Percentiles rank a stretch among this genome's conserved stretches.
phyloP scores from a whole-genome alignment of 1,140 invertebrate genomes.

The Drosophila eugracilis region DNA sequence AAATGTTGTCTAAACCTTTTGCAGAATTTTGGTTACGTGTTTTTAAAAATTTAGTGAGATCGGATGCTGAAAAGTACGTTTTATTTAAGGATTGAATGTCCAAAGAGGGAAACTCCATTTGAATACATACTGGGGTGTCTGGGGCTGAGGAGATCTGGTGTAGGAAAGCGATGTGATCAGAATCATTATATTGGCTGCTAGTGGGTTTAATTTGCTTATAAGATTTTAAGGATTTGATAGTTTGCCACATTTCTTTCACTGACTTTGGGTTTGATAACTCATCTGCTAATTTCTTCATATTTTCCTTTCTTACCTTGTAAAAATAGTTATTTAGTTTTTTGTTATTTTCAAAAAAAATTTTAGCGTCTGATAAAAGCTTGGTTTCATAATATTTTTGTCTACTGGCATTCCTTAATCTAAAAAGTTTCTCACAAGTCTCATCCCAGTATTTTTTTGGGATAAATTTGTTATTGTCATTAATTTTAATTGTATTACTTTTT shows the following conservation, averaged over 20 bases:
- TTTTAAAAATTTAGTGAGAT: not conserved
- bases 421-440: not conserved
- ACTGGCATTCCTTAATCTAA: slow-evolving; percentile 5
- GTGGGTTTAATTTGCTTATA: not conserved
- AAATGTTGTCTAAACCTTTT: slow-evolving; percentile 5
- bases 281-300: slow-evolving; percentile 1
- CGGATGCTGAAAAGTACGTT: not conserved
- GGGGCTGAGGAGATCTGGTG: not conserved
- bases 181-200: not conserved
- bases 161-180: slow-evolving; percentile 1
- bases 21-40: not conserved
- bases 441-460: not conserved
- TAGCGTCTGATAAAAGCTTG: not conserved
- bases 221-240: slow-evolving; percentile 4
- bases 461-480: slow-evolving; percentile 3
- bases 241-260: slow-evolving; percentile 5
- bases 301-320: not conserved
- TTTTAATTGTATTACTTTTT: slow-evolving; percentile 5
- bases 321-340: slow-evolving; percentile 1
- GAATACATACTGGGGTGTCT: slow-evolving; percentile 1
- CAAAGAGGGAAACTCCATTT: not conserved
- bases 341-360: not conserved
- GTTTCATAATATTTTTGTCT: slow-evolving; percentile 8
- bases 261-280: not conserved
- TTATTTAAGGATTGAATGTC: not conserved